These are phyloP conservation scores for Hemichromis elongatus DNA, from an alignment of 2,113 vertebrate genomes.

Conservation along the genomic window DNA sequence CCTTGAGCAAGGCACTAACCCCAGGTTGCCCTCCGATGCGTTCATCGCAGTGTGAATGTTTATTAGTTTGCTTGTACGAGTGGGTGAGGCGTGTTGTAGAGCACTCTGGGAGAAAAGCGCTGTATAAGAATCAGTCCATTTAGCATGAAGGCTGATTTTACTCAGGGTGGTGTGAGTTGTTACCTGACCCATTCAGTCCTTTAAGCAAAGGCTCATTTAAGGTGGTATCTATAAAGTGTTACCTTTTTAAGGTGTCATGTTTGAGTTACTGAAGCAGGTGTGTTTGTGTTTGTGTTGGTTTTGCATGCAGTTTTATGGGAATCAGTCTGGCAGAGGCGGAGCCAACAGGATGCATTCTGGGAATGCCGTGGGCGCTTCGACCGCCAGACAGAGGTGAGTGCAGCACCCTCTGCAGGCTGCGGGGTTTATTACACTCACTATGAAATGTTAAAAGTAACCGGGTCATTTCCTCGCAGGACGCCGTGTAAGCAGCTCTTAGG, in stretches of 20 bases:
- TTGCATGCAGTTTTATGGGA: constrained; percentile 17
- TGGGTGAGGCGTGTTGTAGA: too few species aligned
- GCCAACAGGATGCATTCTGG: background rate
- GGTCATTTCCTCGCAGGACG: background rate
- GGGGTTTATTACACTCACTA: background rate
- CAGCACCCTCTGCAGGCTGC: background rate
- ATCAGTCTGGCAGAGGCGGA: background rate
- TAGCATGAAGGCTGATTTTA: background rate
- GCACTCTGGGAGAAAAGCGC: too few species aligned
- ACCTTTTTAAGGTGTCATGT: background rate
- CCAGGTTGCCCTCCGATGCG: too few species aligned
- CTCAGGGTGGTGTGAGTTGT: background rate
- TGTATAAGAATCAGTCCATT: too few species aligned
- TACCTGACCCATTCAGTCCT: background rate
- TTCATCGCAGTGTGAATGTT: too few species aligned
- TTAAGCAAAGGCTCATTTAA: background rate
- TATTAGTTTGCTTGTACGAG: too few species aligned
- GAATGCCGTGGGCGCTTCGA: background rate
- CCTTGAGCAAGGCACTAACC: too few species aligned
- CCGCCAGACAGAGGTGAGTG: constrained; percentile 16
- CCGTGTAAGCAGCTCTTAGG: background rate
- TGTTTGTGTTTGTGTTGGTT: background rate
- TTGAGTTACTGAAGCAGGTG: background rate
- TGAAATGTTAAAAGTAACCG: background rate
- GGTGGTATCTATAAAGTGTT: background rate